phyloP scores from a whole-genome alignment of 2,113 vertebrate species.

The Ramphastos sulfuratus region DNA sequence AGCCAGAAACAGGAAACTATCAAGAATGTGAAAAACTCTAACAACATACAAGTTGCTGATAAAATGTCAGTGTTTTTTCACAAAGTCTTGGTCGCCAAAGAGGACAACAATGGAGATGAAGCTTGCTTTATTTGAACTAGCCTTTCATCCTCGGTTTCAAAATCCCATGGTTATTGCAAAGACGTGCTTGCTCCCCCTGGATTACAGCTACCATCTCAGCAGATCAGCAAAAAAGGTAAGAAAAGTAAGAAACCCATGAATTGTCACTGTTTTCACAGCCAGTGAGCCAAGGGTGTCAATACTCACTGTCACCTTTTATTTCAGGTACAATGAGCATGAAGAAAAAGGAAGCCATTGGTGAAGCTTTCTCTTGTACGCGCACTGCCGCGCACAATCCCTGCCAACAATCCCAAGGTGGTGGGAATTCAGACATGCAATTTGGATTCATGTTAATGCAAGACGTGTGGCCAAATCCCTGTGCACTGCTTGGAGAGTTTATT shows the following conservation, averaged over 20 bases:
- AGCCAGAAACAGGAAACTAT: not conserved
- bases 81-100: not conserved
- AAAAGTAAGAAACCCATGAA: not conserved
- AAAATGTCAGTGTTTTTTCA: not conserved
- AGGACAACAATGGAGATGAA: not conserved
- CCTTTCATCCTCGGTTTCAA: not conserved
- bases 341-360: not conserved
- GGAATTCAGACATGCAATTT: slow-evolving; percentile 47
- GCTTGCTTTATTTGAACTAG: not conserved
- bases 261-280: not conserved
- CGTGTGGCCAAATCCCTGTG: slow-evolving; percentile 53
- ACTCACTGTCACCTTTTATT: not conserved
- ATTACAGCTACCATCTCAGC: not conserved
- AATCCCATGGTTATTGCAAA: not conserved
- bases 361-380: not conserved
- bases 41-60: not conserved
- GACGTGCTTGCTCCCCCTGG: not conserved
- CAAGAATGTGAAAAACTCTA: not conserved
- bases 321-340: not conserved
- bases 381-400: not conserved
- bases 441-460: slow-evolving; percentile 64
- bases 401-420: not conserved
- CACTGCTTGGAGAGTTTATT: slow-evolving; percentile 43
- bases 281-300: not conserved
- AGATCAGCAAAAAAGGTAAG: not conserved